Evolutionary conservation across 2,113 vertebrate genomes (phyloP), one percentile per base, ranked within the genome.

Genomic region (Gymnarchus niloticus): DNA sequence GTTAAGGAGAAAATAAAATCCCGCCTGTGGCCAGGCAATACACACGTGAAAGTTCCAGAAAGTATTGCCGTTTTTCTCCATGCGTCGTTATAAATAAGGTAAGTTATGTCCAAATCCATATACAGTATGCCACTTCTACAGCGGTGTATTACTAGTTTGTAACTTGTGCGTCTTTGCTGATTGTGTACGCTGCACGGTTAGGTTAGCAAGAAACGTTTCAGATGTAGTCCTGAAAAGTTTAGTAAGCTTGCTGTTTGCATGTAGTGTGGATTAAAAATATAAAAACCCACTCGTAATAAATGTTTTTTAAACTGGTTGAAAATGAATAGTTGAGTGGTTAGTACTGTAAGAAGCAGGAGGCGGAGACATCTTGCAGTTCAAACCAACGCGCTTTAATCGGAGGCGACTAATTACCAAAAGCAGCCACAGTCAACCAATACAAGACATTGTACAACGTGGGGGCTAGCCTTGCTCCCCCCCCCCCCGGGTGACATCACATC

Each of bases 21-120:
- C 65, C 65, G 65, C 65, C 65, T 73, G 65, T 17, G 14, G 33
- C 14, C 65, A 73, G 65, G 41, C 33, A 73, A 78, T n/a, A 78
- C 21, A 78, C 76, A 78, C 76, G 76, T 78, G 76, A 78, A 78
- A 78, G 76, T 78, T 78, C 44, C 76, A 48, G 8, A 78, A 78
- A 78, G 8, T 48, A 17, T 78, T 37, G 2, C 33, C 44, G 6
- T 23, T 78, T 46, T 78, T 78, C 44, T 78, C 44, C 44, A 78
- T 44, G 76, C 44, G 76, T 41, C 44, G 76, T 44, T 78, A 78
- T 7, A 46, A 78, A 78, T 48, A 48, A 78, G 76, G 41, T 78
- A 78, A 48, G 21, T 78, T 78, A 2, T 78, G 19, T n/a, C 44
- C 23, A 37, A 46, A 78, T n/a, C 44, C 8, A 48, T 78, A 78